Base-by-base conservation (phyloP, 1,140 invertebrate species). In the Drosophila pseudoobscura region DNA sequence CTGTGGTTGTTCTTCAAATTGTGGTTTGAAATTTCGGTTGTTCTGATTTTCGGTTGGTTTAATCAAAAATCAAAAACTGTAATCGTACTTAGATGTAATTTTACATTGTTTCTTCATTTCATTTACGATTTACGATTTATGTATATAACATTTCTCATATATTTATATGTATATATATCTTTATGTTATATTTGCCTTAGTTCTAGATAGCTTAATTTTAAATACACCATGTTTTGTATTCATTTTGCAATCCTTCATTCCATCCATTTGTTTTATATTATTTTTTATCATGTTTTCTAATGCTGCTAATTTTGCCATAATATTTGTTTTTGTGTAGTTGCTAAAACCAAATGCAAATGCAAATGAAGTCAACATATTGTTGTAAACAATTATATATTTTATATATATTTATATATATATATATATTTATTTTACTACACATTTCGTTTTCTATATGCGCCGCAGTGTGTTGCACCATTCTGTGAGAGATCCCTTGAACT, bases 171-270 rank as follows among this genome's bases (percentile, higher is more conserved):
- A 73, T 76, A 84, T 80, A 80, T 75, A 61, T 51, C 59, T 44
- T 78, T 63, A 76, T 84, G 76, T 80, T 85, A 87, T 68, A 52
- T 45, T 59, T 52, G 43, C 50, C 84, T 88, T 88, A 78, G 17
- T 64, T 35, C 62, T 82, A 70, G 53, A 47, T 71, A 78, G 68
- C 49, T 69, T 78, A 61, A 64, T 55, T 68, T 63, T 54, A 58
- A 78, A 75, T 78, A 66, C 63, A 74, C 46, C 52, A 55, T 76
- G 35, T 57, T 44, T 50, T 50, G 46, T 71, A 55, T 56, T 73
- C 50, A 54, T 45, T 44, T 29, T 51, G 31, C 35, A 39, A 39
- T 39, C 11, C 3, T 11, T 39, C 35, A 39, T 39, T 3, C 9
- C 35, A 11, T 39, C 31, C 31, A 35, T 13, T 39, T 39, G 4